Evolutionary conservation across 2,113 vertebrate species (phyloP).

Genomic region (Scolopax mira): DNA sequence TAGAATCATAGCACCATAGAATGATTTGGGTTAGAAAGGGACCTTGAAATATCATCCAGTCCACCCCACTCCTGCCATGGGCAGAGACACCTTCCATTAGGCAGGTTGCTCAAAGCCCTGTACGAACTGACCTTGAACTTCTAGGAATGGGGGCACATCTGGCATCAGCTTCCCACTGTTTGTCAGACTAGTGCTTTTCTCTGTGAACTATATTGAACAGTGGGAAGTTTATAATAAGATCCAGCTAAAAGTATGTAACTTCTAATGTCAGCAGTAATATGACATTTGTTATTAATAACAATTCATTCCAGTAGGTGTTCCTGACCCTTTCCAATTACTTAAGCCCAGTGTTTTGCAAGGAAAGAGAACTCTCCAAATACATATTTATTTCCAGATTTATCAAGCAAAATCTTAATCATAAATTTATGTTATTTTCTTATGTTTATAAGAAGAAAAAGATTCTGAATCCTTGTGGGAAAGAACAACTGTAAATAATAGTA

Average conservation of each 20-base stretch:
- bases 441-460: background rate
- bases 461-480: background rate
- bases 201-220: background rate
- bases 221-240: background rate
- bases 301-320: background rate
- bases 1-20: background rate
- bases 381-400: background rate
- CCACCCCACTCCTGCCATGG: no score
- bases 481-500: background rate
- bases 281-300: background rate
- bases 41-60: background rate
- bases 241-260: background rate
- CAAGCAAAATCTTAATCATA: background rate
- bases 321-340: background rate
- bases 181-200: background rate
- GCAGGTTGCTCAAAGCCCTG: background rate
- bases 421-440: background rate
- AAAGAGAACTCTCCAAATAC: background rate
- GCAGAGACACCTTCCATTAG: background rate
- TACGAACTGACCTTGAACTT: background rate
- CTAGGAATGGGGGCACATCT: background rate
- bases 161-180: background rate
- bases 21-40: background rate
- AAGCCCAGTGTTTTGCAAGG: background rate
- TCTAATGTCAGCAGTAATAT: background rate